These are phyloP conservation scores for Rhinella marina DNA, from an alignment of 2,797 vertebrate genomes.

Conservation along the genomic window DNA sequence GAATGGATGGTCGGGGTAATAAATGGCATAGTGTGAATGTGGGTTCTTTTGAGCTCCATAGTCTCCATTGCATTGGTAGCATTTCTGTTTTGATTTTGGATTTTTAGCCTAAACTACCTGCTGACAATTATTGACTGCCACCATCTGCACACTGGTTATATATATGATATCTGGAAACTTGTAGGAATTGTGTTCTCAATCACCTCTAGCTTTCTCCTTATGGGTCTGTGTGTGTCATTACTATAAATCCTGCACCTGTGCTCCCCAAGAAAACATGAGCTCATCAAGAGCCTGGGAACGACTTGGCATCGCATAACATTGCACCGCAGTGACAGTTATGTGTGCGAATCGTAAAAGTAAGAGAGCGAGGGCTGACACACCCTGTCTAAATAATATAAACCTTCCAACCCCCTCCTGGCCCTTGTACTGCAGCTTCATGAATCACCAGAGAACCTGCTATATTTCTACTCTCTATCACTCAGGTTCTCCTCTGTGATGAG, in stretches of 20 bases:
- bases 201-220: not conserved
- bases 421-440: not conserved
- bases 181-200: not conserved
- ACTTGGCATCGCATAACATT: not conserved
- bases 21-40: not conserved
- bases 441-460: not conserved
- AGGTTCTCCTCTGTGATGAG: not conserved
- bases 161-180: not conserved
- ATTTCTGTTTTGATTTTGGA: not conserved
- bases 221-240: not conserved
- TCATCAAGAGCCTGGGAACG: slow-evolving; percentile 11
- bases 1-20: not conserved
- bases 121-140: not conserved
- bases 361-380: not conserved
- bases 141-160: not conserved
- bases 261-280: not conserved
- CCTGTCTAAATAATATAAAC: slow-evolving; percentile 18
- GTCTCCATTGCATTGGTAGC: too few relatives aligned
- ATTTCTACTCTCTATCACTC: not conserved
- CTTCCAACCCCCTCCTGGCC: not conserved
- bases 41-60: too few relatives aligned
- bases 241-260: not conserved
- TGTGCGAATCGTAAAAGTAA: not conserved
- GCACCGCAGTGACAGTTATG: slow-evolving; percentile 5
- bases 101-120: not conserved